Evolutionary conservation across 2,888 invertebrate genomes (phyloP).

Genomic region (Agrotis clavis): DNA sequence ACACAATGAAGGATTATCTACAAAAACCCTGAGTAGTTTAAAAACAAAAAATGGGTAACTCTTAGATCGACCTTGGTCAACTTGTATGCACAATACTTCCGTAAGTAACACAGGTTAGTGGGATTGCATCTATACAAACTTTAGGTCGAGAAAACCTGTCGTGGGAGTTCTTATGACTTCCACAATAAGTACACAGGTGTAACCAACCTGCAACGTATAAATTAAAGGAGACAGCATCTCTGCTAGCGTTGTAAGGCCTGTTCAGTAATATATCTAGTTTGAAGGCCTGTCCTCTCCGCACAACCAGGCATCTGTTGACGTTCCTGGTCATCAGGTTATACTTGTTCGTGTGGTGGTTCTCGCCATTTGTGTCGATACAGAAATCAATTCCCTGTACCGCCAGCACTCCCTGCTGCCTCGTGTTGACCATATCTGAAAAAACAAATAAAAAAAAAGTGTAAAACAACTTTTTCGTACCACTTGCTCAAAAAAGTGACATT

Average conservation of each 20-base stretch:
- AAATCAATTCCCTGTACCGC: conserved; percentile 94
- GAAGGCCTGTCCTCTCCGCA: conserved; percentile 96
- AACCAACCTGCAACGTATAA: conserved; percentile 94
- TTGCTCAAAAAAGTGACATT: too few relatives aligned
- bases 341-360: conserved; percentile 94
- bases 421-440: conserved; percentile 87
- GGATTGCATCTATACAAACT: neutral
- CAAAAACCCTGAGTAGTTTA: conserved; percentile 9
- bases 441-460: conserved; percentile 52
- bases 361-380: conserved; percentile 94
- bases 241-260: conserved; percentile 93
- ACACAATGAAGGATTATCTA: conserved; percentile 23
- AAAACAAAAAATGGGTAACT: neutral
- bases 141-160: conserved; percentile 2
- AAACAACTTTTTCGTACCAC: too few relatives aligned
- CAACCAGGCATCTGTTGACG: conserved; percentile 93
- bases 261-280: conserved; percentile 93
- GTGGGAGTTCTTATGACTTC: neutral
- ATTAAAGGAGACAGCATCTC: conserved; percentile 96
- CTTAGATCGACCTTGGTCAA: conserved; percentile 1
- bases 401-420: conserved; percentile 91
- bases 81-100: conserved; percentile 1
- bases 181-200: neutral
- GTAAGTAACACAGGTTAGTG: conserved; percentile 3
- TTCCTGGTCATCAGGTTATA: conserved; percentile 94